Conservation (phyloP, 1,140 invertebrate species). For the Drosophila pandora region DNA sequence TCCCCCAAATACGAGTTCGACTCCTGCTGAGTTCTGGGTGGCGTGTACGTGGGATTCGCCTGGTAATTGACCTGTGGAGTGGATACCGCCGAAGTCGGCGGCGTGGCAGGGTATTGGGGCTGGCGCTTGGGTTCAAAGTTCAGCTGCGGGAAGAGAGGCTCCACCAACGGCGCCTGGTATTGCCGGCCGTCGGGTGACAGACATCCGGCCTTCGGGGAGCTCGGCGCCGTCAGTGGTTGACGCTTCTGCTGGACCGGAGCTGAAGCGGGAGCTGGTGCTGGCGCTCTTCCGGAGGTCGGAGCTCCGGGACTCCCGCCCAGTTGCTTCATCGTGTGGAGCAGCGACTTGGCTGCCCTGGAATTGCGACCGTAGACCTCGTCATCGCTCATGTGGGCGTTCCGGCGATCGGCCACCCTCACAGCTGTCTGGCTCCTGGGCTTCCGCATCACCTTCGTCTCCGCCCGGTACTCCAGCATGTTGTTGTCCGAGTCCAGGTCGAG, state of each 20-base stretch:
- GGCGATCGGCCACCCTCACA: constrained; percentile 69
- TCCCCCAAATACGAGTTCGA: constrained; percentile 45
- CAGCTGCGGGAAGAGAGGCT: constrained; percentile 75
- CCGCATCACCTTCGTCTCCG: constrained; percentile 87
- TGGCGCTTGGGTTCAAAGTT: constrained; percentile 69
- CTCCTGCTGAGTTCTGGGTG: constrained; percentile 25
- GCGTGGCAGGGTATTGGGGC: constrained; percentile 35
- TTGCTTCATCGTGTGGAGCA: constrained; percentile 74
- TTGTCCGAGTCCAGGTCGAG: constrained; percentile 75
- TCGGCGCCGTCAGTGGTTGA: constrained; percentile 42
- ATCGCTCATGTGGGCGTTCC: constrained; percentile 69
- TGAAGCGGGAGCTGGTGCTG: background rate
- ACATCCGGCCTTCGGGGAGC: constrained; percentile 59
- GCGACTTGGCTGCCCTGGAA: constrained; percentile 70
- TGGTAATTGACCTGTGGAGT: constrained; percentile 32
- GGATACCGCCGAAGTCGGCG: background rate
- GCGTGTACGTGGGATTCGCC: constrained; percentile 57
- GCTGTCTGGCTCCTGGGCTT: constrained; percentile 87
- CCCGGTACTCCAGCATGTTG: constrained; percentile 85
- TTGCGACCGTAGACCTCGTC: constrained; percentile 78
- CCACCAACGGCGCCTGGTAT: constrained; percentile 76
- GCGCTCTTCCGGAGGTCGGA: background rate
- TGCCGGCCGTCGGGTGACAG: constrained; percentile 74
- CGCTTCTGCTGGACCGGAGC: background rate
- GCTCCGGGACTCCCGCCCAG: constrained; percentile 37